Percentiles rank a stretch among this genome's conserved stretches.
These are phyloP conservation scores for Lemur catta DNA, from an alignment of 2,797 vertebrate genomes.

Conservation along the genomic window DNA sequence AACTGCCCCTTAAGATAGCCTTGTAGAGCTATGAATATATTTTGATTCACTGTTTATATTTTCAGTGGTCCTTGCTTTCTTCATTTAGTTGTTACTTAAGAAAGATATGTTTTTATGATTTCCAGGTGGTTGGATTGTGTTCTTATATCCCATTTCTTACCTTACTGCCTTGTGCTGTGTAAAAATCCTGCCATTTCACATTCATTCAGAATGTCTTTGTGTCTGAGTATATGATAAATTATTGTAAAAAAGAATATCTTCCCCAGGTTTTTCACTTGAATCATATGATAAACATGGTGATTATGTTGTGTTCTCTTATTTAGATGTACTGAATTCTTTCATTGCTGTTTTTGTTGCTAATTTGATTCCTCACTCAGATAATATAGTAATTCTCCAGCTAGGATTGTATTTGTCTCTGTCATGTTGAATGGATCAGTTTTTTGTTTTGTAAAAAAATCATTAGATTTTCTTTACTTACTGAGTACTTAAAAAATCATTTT, in stretches of 20 bases:
- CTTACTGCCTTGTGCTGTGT: background rate
- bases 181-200: constrained; percentile 2
- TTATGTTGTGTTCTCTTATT: constrained; percentile 21
- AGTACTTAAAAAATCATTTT: background rate
- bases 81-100: constrained; percentile 18
- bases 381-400: background rate
- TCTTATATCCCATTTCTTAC: background rate
- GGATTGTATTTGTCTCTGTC: constrained; percentile 8
- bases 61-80: constrained; percentile 15
- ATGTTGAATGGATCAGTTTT: background rate
- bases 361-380: constrained; percentile 29
- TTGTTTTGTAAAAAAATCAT: constrained; percentile 14
- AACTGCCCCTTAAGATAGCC: background rate
- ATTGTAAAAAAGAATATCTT: background rate
- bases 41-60: background rate
- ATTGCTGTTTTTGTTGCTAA: constrained; percentile 31
- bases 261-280: background rate
- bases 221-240: constrained; percentile 2
- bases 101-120: background rate
- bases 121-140: background rate
- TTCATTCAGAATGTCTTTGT: background rate
- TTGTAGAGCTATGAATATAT: background rate
- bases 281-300: background rate
- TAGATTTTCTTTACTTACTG: constrained; percentile 33
- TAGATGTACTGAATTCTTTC: constrained; percentile 2